phyloP scores from a whole-genome alignment of 2,888 invertebrate genomes.

The Drepanosiphum platanoidis region DNA sequence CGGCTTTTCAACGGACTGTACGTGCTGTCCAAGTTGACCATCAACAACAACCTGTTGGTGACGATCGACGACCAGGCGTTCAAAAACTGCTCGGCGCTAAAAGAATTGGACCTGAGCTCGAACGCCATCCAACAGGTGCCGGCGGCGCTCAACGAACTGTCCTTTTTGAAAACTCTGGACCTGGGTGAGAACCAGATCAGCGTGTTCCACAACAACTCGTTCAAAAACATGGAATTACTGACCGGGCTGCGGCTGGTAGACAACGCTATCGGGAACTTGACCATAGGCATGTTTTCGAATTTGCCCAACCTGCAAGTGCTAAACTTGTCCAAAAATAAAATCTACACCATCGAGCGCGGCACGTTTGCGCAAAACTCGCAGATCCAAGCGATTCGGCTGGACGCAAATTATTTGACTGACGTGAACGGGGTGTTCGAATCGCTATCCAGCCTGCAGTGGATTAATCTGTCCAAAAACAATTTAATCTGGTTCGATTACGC shows the following conservation, averaged over 20 bases:
- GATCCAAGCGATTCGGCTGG: slow-evolving; percentile 86
- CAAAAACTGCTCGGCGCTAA: slow-evolving; percentile 86
- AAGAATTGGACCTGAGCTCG: slow-evolving; percentile 88
- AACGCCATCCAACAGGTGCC: slow-evolving; percentile 86
- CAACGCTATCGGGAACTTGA: slow-evolving; percentile 87
- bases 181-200: slow-evolving; percentile 91
- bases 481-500: slow-evolving; percentile 94
- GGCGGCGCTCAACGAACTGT: slow-evolving; percentile 81
- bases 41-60: slow-evolving; percentile 86
- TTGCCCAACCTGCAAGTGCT: slow-evolving; percentile 84
- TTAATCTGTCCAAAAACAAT: slow-evolving; percentile 91
- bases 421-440: slow-evolving; percentile 90
- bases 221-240: slow-evolving; percentile 85
- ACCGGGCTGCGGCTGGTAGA: slow-evolving; percentile 88
- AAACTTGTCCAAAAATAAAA: slow-evolving; percentile 89
- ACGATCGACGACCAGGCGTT: slow-evolving; percentile 83
- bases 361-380: slow-evolving; percentile 84
- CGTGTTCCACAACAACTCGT: slow-evolving; percentile 83
- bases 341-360: slow-evolving; percentile 84
- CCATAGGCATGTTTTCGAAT: slow-evolving; percentile 87
- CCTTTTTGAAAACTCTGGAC: slow-evolving; percentile 87
- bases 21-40: slow-evolving; percentile 83
- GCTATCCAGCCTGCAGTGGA: slow-evolving; percentile 83
- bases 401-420: slow-evolving; percentile 87
- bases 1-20: slow-evolving; percentile 85